Percentiles rank a stretch among this genome's conserved stretches.
These are phyloP conservation scores for Formica selysi DNA, from an alignment of 1,140 invertebrate genomes.

Conservation along the genomic window DNA sequence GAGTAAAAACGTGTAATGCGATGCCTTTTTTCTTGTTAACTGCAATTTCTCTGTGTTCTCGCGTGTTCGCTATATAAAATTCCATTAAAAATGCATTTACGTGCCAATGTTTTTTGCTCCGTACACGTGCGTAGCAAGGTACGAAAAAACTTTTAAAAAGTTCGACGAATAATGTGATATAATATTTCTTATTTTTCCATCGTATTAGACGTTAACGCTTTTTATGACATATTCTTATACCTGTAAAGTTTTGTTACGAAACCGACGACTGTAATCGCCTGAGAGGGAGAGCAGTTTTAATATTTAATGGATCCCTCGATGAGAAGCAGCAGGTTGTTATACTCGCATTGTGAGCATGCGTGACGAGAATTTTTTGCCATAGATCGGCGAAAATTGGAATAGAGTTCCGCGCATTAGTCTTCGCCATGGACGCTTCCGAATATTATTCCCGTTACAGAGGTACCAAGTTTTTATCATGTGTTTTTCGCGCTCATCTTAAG, in stretches of 20 bases:
- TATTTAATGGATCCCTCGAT: conserved; percentile 30
- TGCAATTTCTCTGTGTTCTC: not conserved
- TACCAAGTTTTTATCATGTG: not conserved
- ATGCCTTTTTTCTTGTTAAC: not conserved
- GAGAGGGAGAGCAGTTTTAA: not conserved
- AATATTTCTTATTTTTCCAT: not conserved
- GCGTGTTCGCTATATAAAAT: not conserved
- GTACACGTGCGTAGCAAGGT: not conserved
- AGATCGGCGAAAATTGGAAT: not conserved
- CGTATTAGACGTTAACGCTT: not conserved
- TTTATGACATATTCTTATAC: not conserved
- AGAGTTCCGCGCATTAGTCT: not conserved
- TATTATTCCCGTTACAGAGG: conserved; percentile 5
- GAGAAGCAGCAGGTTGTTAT: not conserved
- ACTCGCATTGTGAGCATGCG: not conserved
- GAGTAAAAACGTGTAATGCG: not conserved
- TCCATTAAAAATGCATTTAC: not conserved
- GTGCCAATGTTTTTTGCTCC: not conserved
- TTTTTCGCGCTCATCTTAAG: not conserved
- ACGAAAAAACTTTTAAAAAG: not conserved
- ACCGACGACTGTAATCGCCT: not conserved
- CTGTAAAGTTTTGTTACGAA: conserved; percentile 3
- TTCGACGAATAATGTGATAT: not conserved
- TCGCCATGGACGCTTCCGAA: not conserved
- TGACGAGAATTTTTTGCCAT: not conserved